A percentile compares a stretch with the other conserved stretches of the same genome.
These are phyloP conservation scores for Caenorhabditis brenneri DNA, from an alignment of 1,140 invertebrate species.

Conservation along the genomic window DNA sequence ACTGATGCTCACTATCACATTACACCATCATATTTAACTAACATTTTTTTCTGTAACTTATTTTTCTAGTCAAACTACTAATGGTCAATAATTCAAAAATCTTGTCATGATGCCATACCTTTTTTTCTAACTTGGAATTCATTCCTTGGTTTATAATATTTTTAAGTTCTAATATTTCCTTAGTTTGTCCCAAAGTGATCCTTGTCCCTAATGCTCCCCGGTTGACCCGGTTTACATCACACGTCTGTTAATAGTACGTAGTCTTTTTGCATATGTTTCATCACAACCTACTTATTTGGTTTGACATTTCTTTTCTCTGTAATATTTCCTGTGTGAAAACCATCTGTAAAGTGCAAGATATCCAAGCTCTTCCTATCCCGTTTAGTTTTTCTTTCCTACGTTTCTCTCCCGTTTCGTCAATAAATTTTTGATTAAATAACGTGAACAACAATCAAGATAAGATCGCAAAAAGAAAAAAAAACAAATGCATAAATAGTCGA, in stretches of 20 bases:
- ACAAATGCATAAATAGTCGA: no score
- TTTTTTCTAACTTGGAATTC: background rate
- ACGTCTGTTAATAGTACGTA: background rate
- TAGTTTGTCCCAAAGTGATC: slow-evolving; percentile 46
- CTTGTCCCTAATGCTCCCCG: background rate
- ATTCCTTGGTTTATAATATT: slow-evolving; percentile 2
- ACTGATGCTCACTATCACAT: background rate
- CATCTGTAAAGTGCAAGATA: no score
- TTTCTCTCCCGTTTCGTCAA: no score
- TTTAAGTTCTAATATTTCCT: background rate
- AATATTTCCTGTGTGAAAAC: no score
- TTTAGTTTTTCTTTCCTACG: no score
- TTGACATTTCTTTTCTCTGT: no score
- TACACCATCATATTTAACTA: background rate
- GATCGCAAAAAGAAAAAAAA: no score
- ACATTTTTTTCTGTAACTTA: background rate
- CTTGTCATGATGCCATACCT: background rate
- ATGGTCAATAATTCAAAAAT: background rate
- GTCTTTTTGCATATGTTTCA: background rate
- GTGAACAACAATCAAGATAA: no score
- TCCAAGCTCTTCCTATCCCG: no score
- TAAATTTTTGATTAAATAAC: no score
- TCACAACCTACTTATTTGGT: no score
- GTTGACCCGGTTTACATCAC: background rate
- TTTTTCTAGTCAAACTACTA: background rate